These are phyloP conservation scores for Cynaeus angustus DNA, from an alignment of 2,888 invertebrate species.

Conservation along the genomic window DNA sequence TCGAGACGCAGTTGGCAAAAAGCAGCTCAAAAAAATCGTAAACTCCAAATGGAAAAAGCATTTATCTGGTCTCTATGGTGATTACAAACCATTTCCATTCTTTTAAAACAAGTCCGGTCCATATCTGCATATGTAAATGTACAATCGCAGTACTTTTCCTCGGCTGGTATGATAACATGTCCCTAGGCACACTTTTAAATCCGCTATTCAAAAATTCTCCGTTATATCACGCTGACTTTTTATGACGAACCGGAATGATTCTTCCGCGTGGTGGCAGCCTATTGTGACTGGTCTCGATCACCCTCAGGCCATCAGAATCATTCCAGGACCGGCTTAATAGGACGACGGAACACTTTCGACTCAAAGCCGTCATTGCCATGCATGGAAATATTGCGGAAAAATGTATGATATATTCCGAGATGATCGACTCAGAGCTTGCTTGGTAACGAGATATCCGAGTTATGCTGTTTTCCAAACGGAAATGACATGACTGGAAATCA, in stretches of 20 bases:
- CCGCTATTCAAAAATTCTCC: slow-evolving; percentile 52
- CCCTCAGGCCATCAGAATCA: slow-evolving; percentile 40
- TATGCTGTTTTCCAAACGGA: slow-evolving; percentile 16
- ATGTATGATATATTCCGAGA: slow-evolving; percentile 31
- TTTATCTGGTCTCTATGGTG: slow-evolving; percentile 53
- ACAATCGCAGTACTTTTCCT: slow-evolving; percentile 55
- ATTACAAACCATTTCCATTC: slow-evolving; percentile 57
- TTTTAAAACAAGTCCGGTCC: slow-evolving; percentile 54
- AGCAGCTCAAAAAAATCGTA: slow-evolving; percentile 18
- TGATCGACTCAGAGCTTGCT: slow-evolving; percentile 26
- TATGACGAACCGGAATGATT: slow-evolving; percentile 49
- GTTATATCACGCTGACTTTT: slow-evolving; percentile 54
- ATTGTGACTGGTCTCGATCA: slow-evolving; percentile 40
- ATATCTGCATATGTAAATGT: slow-evolving; percentile 60
- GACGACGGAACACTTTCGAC: slow-evolving; percentile 36
- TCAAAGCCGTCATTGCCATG: slow-evolving; percentile 42
- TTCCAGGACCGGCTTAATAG: slow-evolving; percentile 41
- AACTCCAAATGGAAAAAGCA: slow-evolving; percentile 53
- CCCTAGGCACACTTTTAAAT: slow-evolving; percentile 53
- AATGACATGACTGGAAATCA: slow-evolving; percentile 25
- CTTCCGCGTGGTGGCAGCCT: slow-evolving; percentile 40
- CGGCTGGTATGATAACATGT: slow-evolving; percentile 52
- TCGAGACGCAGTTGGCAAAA: slow-evolving; percentile 29
- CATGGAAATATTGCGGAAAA: slow-evolving; percentile 40
- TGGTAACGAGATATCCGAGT: slow-evolving; percentile 26